These are phyloP conservation scores for Prochilodus magdalenae DNA, from an alignment of 2,113 vertebrate genomes.

Conservation along the genomic window DNA sequence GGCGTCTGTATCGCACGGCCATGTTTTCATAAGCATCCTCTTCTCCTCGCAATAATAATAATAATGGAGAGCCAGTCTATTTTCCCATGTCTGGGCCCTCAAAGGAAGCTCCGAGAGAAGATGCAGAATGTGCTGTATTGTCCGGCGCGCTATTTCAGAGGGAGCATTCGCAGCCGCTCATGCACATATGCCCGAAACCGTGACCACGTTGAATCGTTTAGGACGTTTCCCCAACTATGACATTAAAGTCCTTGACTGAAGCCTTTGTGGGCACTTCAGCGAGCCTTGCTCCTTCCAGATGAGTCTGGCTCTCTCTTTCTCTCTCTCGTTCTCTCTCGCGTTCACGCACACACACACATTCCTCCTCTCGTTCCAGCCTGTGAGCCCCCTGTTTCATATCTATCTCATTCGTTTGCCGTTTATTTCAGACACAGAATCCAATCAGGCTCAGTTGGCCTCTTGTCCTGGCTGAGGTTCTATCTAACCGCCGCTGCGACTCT, in stretches of 20 bases:
- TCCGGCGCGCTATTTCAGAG: background rate
- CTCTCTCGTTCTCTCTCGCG: background rate
- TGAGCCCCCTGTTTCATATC: slow-evolving; percentile 27
- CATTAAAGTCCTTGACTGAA: slow-evolving; percentile 22
- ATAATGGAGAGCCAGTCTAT: background rate
- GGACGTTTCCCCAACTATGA: slow-evolving; percentile 1
- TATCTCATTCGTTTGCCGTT: slow-evolving; percentile 46
- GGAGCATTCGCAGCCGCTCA: background rate
- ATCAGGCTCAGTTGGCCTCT: slow-evolving; percentile 45
- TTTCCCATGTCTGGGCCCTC: background rate
- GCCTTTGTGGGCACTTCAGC: slow-evolving; percentile 3
- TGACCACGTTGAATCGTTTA: slow-evolving; percentile 23
- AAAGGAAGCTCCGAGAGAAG: background rate
- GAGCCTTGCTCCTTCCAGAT: slow-evolving; percentile 6
- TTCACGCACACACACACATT: background rate
- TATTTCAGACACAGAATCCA: slow-evolving; percentile 56
- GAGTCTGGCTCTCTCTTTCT: background rate
- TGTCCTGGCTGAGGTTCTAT: slow-evolving; percentile 50
- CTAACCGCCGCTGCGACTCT: slow-evolving; percentile 16
- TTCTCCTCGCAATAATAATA: background rate
- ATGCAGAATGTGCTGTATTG: background rate
- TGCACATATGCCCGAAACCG: background rate
- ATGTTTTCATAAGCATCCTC: background rate
- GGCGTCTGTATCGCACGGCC: background rate
- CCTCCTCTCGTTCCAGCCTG: background rate